These are phyloP conservation scores for Corythaeola cristata DNA, from an alignment of 2,113 vertebrate species.

Conservation along the genomic window DNA sequence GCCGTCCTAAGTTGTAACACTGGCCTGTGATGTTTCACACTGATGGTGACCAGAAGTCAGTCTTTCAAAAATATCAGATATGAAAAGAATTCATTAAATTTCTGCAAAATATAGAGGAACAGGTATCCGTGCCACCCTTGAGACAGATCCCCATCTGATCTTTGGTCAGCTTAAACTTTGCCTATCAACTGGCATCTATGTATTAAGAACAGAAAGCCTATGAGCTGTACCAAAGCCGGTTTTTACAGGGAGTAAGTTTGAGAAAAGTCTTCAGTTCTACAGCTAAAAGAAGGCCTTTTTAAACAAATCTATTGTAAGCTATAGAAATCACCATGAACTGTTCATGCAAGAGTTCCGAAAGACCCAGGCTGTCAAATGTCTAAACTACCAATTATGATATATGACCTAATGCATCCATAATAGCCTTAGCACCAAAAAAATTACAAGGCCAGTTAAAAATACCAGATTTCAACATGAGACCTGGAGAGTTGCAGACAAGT, in stretches of 20 bases:
- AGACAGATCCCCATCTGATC: neutral
- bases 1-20: neutral
- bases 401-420: neutral
- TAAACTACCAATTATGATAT: neutral
- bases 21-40: neutral
- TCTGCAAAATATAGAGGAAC: neutral
- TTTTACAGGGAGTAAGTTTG: neutral
- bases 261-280: neutral
- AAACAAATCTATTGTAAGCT: neutral
- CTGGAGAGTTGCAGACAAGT: neutral
- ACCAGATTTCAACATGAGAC: neutral
- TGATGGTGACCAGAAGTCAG: neutral
- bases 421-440: neutral
- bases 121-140: neutral
- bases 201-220: neutral
- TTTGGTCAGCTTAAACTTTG: neutral
- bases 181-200: fast-evolving
- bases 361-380: neutral
- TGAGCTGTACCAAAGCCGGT: neutral
- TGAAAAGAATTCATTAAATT: neutral
- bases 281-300: neutral
- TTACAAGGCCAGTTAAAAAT: neutral
- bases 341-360: neutral
- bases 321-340: neutral
- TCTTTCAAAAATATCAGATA: neutral